Conservation (phyloP, 2,113 vertebrate genomes). For the Hyperoodon ampullatus region DNA sequence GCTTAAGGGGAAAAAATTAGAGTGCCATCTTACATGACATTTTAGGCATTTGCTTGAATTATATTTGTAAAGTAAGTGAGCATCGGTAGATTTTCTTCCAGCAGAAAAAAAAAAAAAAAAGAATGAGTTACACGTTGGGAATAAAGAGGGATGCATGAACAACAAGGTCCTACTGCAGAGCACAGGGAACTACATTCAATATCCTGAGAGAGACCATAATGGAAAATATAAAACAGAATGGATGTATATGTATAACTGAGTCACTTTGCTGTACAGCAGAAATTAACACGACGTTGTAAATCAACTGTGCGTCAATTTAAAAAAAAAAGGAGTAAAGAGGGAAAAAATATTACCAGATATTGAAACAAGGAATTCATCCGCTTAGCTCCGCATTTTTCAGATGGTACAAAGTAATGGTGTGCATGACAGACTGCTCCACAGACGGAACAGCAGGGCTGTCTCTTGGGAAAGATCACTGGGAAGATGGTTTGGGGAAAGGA, state of each 20-base stretch:
- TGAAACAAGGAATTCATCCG: not conserved
- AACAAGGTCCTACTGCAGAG: not conserved
- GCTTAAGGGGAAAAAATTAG: not conserved
- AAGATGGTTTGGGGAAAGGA: not conserved
- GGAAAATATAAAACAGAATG: not conserved
- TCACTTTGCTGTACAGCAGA: not conserved
- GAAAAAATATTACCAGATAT: not conserved
- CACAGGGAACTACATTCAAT: not conserved
- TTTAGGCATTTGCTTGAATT: not conserved
- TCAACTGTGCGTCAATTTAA: not conserved
- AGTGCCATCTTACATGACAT: not conserved
- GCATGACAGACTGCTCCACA: not conserved
- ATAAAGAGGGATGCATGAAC: not conserved
- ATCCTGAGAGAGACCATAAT: not conserved
- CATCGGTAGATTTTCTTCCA: not conserved
- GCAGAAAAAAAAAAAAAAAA: not conserved
- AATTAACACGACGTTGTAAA: not conserved
- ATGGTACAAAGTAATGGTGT: rapidly evolving
- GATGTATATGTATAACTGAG: not conserved
- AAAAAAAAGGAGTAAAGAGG: not conserved
- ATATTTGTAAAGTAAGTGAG: not conserved
- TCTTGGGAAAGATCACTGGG: not conserved
- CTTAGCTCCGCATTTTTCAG: not conserved
- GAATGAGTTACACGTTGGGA: not conserved
- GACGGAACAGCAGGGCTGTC: rapidly evolving